Percentiles rank a stretch among this genome's conserved stretches.
phyloP scores from a whole-genome alignment of 2,797 vertebrate genomes.

The Eulemur albifrons region DNA sequence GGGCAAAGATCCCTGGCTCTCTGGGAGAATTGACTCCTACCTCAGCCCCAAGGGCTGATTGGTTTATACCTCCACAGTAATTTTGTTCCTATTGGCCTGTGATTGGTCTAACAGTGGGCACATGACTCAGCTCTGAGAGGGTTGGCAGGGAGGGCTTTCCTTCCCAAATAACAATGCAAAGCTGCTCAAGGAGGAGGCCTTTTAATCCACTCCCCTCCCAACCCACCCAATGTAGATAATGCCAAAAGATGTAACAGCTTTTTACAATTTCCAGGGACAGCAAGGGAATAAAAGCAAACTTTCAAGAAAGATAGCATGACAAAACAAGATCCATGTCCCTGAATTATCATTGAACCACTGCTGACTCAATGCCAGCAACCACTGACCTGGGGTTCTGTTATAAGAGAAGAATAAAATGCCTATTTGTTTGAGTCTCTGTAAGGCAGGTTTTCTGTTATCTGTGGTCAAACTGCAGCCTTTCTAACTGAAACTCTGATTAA shows the following conservation, averaged over 20 bases:
- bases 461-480: constrained; percentile 6
- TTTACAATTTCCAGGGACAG: not conserved
- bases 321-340: constrained; percentile 51
- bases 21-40: not conserved
- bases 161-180: not conserved
- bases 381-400: constrained; percentile 1
- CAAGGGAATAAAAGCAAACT: not conserved
- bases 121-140: not conserved
- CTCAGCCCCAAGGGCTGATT: not conserved
- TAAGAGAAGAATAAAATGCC: constrained; percentile 23
- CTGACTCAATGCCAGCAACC: constrained; percentile 31
- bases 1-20: not conserved
- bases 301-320: not conserved
- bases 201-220: not conserved
- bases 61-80: not conserved
- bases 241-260: not conserved
- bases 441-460: constrained; percentile 46
- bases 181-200: not conserved
- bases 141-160: not conserved
- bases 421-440: constrained; percentile 40
- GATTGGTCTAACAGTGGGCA: not conserved
- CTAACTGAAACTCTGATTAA: constrained; percentile 31
- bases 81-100: not conserved
- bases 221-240: not conserved
- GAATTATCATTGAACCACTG: not conserved